Base-by-base conservation (phyloP, 1,140 invertebrate genomes). In the Zophobas morio region DNA sequence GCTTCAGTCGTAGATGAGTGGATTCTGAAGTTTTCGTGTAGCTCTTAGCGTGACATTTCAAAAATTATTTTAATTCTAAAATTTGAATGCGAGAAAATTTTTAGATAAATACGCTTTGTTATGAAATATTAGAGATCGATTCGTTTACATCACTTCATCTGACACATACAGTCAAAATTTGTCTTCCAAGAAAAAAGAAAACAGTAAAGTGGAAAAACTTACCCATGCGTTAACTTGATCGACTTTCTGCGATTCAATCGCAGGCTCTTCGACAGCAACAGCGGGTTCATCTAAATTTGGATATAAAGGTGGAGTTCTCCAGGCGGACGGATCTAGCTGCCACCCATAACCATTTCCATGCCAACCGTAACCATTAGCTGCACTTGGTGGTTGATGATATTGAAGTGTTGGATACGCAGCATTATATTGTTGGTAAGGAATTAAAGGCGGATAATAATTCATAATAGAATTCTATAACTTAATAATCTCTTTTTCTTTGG, bases 261-360 rank as follows among this genome's bases (percentile, higher is more conserved):
- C 39, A 1, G 83, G 81, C 72, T 84, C 79, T 75, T 86, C 82
- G 6, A 85, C 84, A 33, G 77, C 82, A 1, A 81, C 37, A 1
- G 66, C 56, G 0, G 79, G 81, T 60, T 83, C 81, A 34, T 80
- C 75, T 49, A 79, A 54, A 73, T 57, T 78, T 0, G 82, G 81
- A 71, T 82, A 81, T 32, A 83, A 36, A 1, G 78, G 49, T 0
- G 82, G 54, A 2, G 81, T 83, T 6, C 82, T 78, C 82, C 82
- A 84, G 8, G 80, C 49, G n/a, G 79, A 81, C 3, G 84, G 84
- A 76, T 85, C 83, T 2, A 83, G 57, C 76, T 86, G 85, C 84
- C 84, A 86, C 46, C 85, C 85, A 74, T 84, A 86, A 1, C 85
- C 85, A 75, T 85, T 85, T 42, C 85, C 85, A 76, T 82, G 80